Conservation (phyloP, 2,888 invertebrate species). For the Hirtodrosophila histrioides region DNA sequence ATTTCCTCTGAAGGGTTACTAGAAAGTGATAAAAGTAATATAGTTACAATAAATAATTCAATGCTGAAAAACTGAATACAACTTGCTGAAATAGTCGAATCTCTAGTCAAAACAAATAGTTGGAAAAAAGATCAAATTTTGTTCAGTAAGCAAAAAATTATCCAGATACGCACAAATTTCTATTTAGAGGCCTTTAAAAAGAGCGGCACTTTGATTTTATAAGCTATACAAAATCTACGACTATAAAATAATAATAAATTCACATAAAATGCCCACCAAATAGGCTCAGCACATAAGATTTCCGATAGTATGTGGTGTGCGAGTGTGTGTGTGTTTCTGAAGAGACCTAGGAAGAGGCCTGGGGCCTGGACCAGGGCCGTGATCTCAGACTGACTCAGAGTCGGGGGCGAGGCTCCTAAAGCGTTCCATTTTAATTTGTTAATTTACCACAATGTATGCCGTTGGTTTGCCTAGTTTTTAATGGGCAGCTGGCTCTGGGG, state of each 20-base stretch:
- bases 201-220: constrained; percentile 52
- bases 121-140: constrained; percentile 25
- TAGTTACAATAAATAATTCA: too few relatives aligned
- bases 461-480: constrained; percentile 53
- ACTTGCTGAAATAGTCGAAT: not conserved
- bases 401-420: constrained; percentile 27
- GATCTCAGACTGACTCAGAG: constrained; percentile 23
- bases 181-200: constrained; percentile 14
- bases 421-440: constrained; percentile 67
- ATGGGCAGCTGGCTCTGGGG: constrained; percentile 51
- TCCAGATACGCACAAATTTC: constrained; percentile 35
- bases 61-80: too few relatives aligned
- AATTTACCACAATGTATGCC: constrained; percentile 71
- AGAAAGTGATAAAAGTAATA: too few relatives aligned
- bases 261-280: constrained; percentile 57
- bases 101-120: not conserved
- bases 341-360: not conserved
- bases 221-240: constrained; percentile 64
- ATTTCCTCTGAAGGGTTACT: too few relatives aligned
- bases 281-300: constrained; percentile 65
- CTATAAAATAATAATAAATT: constrained; percentile 76
- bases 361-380: constrained; percentile 1
- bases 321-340: not conserved
- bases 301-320: constrained; percentile 47
- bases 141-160: constrained; percentile 32